phyloP scores from a whole-genome alignment of 2,888 invertebrate species.

The Melipona beecheii region DNA sequence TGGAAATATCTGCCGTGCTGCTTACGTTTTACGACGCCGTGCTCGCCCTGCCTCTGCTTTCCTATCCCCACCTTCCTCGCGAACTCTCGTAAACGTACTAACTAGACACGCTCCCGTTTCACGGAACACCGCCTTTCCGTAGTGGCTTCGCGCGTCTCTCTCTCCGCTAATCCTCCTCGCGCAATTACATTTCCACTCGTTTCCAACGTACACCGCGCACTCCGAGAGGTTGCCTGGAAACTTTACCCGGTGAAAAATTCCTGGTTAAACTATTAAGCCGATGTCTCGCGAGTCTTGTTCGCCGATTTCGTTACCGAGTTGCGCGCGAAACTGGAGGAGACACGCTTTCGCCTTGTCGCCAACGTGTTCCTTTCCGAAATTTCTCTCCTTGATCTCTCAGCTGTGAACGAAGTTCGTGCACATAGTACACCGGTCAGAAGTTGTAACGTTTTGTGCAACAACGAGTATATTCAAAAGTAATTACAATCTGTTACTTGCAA shows the following conservation, averaged over 20 bases:
- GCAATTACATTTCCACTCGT: constrained; percentile 65
- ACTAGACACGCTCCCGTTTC: constrained; percentile 74
- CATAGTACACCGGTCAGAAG: too few species aligned
- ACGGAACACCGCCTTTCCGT: constrained; percentile 60
- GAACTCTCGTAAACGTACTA: constrained; percentile 76
- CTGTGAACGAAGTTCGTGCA: too few species aligned
- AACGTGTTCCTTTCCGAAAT: background rate
- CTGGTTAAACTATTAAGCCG: background rate
- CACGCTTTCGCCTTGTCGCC: too few species aligned
- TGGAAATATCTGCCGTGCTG: constrained; percentile 81
- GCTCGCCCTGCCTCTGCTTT: constrained; percentile 47
- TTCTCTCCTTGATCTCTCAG: background rate
- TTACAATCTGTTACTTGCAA: too few species aligned
- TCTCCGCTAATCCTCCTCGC: constrained; percentile 63
- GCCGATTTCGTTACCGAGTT: background rate
- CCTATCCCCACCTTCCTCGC: constrained; percentile 25
- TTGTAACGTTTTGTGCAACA: too few species aligned
- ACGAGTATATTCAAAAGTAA: too few species aligned
- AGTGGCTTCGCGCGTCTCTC: constrained; percentile 28
- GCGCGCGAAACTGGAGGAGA: background rate
- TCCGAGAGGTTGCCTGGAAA: background rate
- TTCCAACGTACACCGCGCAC: constrained; percentile 7
- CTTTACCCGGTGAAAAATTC: background rate
- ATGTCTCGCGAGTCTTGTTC: background rate
- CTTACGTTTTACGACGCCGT: constrained; percentile 81